Evolutionary conservation across 2,888 invertebrate genomes (phyloP).

Genomic region (Athalia cordata): DNA sequence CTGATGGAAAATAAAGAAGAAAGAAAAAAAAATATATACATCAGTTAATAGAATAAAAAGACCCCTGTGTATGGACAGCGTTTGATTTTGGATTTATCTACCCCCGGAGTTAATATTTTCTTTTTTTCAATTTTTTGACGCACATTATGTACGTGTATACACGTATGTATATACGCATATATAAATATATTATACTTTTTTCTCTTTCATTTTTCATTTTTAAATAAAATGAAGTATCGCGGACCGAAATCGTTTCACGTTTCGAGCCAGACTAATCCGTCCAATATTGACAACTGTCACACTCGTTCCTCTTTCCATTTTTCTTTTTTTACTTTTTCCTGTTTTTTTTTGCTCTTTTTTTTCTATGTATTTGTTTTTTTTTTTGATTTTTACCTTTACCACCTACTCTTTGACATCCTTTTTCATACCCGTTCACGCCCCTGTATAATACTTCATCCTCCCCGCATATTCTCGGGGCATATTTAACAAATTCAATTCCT

Average conservation of each 20-base stretch:
- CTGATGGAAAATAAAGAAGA: neutral
- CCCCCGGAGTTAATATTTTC: neutral
- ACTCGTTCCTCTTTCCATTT: neutral
- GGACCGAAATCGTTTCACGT: conserved; percentile 28
- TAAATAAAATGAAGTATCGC: conserved; percentile 38
- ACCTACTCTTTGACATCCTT: neutral
- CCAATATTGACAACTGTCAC: conserved; percentile 44
- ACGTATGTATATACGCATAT: neutral
- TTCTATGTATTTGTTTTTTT: too few relatives aligned
- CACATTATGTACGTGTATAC: neutral
- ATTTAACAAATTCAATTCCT: conserved; percentile 33
- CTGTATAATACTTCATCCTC: neutral
- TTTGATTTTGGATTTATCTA: conserved; percentile 19
- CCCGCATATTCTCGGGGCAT: neutral
- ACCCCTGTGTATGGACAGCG: conserved; percentile 1
- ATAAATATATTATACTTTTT: neutral
- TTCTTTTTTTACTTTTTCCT: neutral
- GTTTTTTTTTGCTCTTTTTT: neutral
- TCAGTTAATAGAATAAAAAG: neutral
- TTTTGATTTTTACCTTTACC: too few relatives aligned
- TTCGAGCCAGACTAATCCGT: conserved; percentile 38
- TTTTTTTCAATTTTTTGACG: neutral
- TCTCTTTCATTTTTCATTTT: conserved; percentile 23
- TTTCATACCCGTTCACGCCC: conserved; percentile 7
- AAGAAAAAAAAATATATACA: neutral